Percentiles rank a stretch among this genome's conserved stretches.
phyloP scores from a whole-genome alignment of 2,113 vertebrate species.

The Myocastor coypus region DNA sequence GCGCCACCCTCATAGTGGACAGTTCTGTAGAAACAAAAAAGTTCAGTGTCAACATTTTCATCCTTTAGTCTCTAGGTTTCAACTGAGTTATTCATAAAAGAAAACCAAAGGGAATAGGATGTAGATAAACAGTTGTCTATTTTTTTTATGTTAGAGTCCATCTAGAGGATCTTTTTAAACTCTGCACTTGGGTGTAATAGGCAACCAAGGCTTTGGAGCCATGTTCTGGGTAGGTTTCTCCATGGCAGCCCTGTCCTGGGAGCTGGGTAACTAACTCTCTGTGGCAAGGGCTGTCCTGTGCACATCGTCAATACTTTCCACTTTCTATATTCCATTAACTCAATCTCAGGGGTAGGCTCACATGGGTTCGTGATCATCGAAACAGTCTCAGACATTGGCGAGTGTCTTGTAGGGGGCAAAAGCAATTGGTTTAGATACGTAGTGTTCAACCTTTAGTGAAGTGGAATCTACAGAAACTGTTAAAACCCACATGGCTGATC shows the following conservation, averaged over 20 bases:
- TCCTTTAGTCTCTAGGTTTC: neutral
- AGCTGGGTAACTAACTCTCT: neutral
- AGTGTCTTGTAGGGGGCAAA: neutral
- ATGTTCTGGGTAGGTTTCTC: neutral
- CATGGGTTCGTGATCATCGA: neutral
- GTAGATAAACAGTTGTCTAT: neutral
- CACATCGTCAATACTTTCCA: too few species aligned
- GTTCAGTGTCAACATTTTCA: neutral
- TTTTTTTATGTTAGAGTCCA: neutral
- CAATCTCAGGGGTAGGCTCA: neutral
- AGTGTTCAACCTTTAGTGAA: neutral
- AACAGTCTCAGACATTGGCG: neutral
- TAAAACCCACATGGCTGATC: neutral
- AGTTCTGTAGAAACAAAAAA: slow-evolving; percentile 86
- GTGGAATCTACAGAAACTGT: neutral
- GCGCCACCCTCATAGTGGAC: slow-evolving; percentile 98
- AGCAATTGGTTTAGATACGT: too few species aligned
- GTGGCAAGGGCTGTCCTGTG: too few species aligned
- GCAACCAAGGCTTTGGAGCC: neutral
- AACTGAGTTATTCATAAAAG: neutral
- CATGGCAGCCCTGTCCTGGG: too few species aligned
- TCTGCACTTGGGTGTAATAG: neutral
- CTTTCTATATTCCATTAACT: neutral
- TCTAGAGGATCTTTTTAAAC: neutral
- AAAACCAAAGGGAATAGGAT: neutral